A percentile compares a stretch with the other conserved stretches of the same genome.
Evolutionary conservation across 2,888 invertebrate genomes (phyloP).

Genomic region (Polyommatus iphigenia): DNA sequence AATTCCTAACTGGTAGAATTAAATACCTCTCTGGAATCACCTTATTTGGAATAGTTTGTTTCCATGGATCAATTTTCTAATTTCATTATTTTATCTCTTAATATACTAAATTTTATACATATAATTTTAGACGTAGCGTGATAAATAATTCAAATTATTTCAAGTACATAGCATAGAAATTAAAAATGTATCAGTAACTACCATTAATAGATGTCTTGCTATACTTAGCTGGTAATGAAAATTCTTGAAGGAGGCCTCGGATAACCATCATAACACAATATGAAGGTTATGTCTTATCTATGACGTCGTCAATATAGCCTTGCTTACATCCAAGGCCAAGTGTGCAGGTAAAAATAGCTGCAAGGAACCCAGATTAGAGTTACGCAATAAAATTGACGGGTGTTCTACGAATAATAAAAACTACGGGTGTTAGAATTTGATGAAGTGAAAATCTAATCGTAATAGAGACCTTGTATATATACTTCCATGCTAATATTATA

Average conservation of each 20-base stretch:
- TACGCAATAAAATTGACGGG: neutral
- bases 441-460: neutral
- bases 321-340: slow-evolving; percentile 1
- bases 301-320: slow-evolving; percentile 25
- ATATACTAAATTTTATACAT: too few species aligned
- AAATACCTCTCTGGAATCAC: neutral
- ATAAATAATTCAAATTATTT: too few species aligned
- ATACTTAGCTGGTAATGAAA: neutral
- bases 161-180: too few species aligned
- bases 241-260: neutral
- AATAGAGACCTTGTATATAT: too few species aligned
- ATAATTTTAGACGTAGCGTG: too few species aligned
- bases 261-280: slow-evolving; percentile 5
- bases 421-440: neutral
- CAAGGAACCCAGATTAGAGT: neutral
- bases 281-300: slow-evolving; percentile 4
- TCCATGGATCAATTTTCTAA: neutral
- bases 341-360: neutral
- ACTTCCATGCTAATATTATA: too few species aligned
- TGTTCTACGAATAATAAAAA: too few species aligned
- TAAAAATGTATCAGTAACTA: neutral
- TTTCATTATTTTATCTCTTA: too few species aligned
- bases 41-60: neutral
- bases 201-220: neutral
- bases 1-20: neutral